Percentiles rank a stretch among this genome's conserved stretches.
Evolutionary conservation across 2,797 vertebrate genomes (phyloP).

Genomic region (Myoxocephalus aenaeus): DNA sequence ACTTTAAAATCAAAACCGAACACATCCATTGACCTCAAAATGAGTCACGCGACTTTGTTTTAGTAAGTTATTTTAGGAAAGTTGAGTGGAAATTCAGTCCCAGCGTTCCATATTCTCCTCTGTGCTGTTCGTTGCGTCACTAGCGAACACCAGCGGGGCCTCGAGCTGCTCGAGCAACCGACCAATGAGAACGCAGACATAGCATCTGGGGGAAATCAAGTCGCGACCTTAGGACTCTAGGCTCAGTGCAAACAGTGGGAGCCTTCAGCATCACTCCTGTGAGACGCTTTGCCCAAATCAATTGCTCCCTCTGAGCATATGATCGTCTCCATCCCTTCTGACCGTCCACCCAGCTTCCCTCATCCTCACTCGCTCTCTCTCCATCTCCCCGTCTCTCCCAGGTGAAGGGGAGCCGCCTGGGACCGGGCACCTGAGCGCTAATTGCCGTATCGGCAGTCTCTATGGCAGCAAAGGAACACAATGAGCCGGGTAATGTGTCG

Average conservation of each 20-base stretch:
- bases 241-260: background rate
- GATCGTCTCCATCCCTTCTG: constrained; percentile 30
- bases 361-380: background rate
- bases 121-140: background rate
- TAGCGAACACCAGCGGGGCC: background rate
- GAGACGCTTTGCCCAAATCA: constrained; percentile 30
- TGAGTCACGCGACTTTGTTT: background rate
- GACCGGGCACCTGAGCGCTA: constrained; percentile 59
- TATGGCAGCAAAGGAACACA: constrained; percentile 73
- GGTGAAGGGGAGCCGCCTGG: constrained; percentile 53
- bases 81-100: background rate
- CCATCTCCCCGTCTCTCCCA: constrained; percentile 22
- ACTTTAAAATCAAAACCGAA: background rate
- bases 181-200: background rate
- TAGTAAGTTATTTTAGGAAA: background rate
- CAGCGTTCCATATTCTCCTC: background rate
- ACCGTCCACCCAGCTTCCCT: background rate
- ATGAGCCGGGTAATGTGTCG: constrained; percentile 54
- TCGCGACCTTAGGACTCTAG: too few relatives aligned
- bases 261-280: background rate
- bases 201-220: background rate
- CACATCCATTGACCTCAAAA: background rate
- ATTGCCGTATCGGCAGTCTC: constrained; percentile 61
- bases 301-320: background rate
- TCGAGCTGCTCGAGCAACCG: background rate